Base-by-base conservation (phyloP, 2,113 vertebrate genomes). In the Ochotona curzoniae region DNA sequence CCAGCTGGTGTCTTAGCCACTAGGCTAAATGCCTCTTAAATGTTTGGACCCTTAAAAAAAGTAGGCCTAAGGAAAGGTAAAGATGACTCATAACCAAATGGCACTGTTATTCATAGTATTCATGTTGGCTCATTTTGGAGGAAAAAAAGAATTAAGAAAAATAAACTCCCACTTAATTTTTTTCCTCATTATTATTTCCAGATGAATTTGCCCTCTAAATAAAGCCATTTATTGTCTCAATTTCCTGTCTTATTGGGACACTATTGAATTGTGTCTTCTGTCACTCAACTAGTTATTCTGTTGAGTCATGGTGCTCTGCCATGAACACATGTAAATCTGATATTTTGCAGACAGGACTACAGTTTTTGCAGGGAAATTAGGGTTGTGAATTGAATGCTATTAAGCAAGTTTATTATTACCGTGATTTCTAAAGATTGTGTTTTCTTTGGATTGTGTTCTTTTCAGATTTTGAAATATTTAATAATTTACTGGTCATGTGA, bases 401-500 rank as follows among this genome's bases (percentile, higher is more conserved):
- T 51, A 60, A 71, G 38, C n/a, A 94, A n/a, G 30, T 93, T 74
- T 92, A 71, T 84, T 94, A 63, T 57, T 66, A 71, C n/a, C 32
- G 32, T 93, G 71, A 87, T 86, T 81, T 94, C 95, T 78, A 91
- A 92, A 93, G 30, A 78, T 74, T 90, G 21, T 87, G 6, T 89
- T 96, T 94, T 94, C 54, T 89, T 93, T 96, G 64, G 60, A 74
- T 86, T 89, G 38, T 95, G 51, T 30, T 83, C 64, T 91, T 96
- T 97, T 95, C 94, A 98, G 97, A 96, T 97, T 96, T 94, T 98
- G 93, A 97, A 95, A 91, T 97, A 95, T 63, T 91, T 98, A 91
- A 96, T 98, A 66, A 94, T 97, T 95, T 85, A 91, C 67, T 94
- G 96, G 96, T 96, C 85, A 69, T 87, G 73, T 94, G 90, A 92